These are phyloP conservation scores for Coranthus polyacanthus DNA, from an alignment of 2,797 vertebrate genomes.

Conservation along the genomic window DNA sequence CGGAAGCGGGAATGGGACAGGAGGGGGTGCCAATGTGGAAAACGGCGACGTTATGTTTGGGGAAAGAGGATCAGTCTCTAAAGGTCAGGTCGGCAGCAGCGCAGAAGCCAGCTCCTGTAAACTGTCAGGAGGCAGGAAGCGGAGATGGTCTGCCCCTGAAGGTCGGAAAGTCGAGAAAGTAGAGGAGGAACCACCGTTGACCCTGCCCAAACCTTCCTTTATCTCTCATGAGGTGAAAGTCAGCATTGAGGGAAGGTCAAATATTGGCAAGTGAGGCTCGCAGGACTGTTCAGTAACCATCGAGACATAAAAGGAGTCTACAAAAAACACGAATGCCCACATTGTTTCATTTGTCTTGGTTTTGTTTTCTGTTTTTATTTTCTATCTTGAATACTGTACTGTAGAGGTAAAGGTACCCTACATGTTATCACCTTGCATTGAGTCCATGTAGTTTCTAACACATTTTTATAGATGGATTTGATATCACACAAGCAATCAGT, in stretches of 20 bases:
- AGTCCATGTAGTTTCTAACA: constrained; percentile 90
- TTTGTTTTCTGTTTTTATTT: constrained; percentile 70
- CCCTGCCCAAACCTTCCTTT: constrained; percentile 97
- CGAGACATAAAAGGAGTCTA: constrained; percentile 58
- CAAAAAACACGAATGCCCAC: constrained; percentile 76
- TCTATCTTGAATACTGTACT: constrained; percentile 94
- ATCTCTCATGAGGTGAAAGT: constrained; percentile 98
- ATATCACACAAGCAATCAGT: constrained; percentile 89
- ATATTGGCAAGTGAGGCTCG: constrained; percentile 93
- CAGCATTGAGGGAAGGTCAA: constrained; percentile 99
- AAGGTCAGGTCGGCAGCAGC: constrained; percentile 83
- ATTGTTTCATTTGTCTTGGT: constrained; percentile 82
- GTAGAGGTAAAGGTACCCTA: constrained; percentile 92
- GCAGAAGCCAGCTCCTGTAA: constrained; percentile 82
- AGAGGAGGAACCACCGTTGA: constrained; percentile 95
- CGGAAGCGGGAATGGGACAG: constrained; percentile 56
- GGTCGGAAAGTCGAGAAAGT: constrained; percentile 94
- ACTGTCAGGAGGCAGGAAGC: constrained; percentile 88
- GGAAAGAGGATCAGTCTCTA: constrained; percentile 76
- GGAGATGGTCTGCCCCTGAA: constrained; percentile 98
- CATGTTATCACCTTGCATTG: constrained; percentile 93
- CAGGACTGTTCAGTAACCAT: constrained; percentile 70
- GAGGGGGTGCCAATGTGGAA: constrained; percentile 83
- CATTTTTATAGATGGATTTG: constrained; percentile 90
- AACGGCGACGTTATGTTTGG: constrained; percentile 92